A percentile compares a stretch with the other conserved stretches of the same genome.
phyloP scores from a whole-genome alignment of 2,113 vertebrate genomes.

The Lophius piscatorius region DNA sequence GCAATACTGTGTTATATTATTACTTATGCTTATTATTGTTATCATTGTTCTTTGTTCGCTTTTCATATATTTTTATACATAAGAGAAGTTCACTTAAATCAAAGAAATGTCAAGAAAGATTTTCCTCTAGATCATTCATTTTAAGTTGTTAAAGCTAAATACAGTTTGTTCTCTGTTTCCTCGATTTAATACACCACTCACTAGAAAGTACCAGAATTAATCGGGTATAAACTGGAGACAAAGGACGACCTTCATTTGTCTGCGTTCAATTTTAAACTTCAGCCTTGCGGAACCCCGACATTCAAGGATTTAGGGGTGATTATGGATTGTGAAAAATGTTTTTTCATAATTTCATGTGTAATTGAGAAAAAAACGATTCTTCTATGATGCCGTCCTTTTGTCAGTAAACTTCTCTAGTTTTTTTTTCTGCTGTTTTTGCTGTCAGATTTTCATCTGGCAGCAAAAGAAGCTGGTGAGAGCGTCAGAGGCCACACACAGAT shows the following conservation, averaged over 20 bases:
- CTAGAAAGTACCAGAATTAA: not conserved
- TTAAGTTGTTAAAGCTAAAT: too few species aligned
- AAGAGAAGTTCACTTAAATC: too few species aligned
- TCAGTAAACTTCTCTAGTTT: too few species aligned
- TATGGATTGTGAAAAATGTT: conserved; percentile 1
- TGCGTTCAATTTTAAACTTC: conserved; percentile 4
- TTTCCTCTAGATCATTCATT: not conserved
- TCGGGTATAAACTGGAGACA: not conserved
- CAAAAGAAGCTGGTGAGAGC: conserved; percentile 52
- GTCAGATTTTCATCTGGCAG: conserved; percentile 58
- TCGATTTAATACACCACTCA: not conserved
- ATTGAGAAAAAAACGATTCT: conserved; percentile 31
- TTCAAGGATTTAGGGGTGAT: not conserved
- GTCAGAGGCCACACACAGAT: conserved; percentile 64
- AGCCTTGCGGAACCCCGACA: not conserved
- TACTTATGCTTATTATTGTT: too few species aligned
- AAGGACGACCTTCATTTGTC: conserved; percentile 7
- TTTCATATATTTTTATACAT: too few species aligned
- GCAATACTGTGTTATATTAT: too few species aligned
- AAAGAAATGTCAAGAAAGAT: not conserved
- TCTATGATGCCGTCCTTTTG: too few species aligned
- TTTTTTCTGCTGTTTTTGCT: not conserved
- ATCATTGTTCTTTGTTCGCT: too few species aligned
- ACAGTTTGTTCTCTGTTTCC: too few species aligned
- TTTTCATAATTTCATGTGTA: not conserved